A percentile compares a stretch with the other conserved stretches of the same genome.
Conservation (phyloP, 2,797 vertebrate genomes). For the Limosa lapponica region DNA sequence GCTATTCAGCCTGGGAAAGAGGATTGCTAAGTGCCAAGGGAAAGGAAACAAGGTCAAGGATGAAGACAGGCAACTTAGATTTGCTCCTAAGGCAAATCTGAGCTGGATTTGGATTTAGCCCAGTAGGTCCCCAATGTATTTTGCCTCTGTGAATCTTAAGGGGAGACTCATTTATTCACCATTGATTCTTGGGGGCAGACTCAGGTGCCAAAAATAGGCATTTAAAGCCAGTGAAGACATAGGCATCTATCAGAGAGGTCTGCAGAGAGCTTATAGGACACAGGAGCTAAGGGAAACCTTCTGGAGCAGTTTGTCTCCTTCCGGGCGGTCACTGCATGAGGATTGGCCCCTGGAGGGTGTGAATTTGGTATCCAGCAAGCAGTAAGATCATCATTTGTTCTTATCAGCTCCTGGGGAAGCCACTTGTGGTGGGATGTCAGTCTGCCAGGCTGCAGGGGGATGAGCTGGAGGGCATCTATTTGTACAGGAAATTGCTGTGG, state of each 20-base stretch:
- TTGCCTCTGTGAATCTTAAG: background rate
- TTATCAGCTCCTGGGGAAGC: background rate
- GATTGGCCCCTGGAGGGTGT: background rate
- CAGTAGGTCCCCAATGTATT: background rate
- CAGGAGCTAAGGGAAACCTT: background rate
- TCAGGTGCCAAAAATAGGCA: background rate
- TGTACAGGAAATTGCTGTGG: background rate
- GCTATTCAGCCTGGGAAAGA: background rate
- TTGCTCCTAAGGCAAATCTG: conserved; percentile 15
- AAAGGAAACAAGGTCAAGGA: conserved; percentile 13
- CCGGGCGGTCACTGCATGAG: background rate
- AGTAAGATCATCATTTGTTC: background rate
- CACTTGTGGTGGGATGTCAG: rapidly evolving
- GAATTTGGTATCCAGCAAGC: background rate
- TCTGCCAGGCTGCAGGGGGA: background rate
- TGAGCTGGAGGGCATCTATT: background rate
- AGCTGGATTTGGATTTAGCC: background rate
- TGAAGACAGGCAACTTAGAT: background rate
- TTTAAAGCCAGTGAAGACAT: background rate
- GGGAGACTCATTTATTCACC: background rate
- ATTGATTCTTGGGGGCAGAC: background rate
- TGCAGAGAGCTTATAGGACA: background rate
- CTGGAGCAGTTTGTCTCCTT: background rate
- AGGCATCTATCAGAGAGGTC: background rate
- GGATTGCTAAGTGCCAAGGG: background rate